A percentile compares a stretch with the other conserved stretches of the same genome.
Conservation (phyloP, 1,140 invertebrate species). For the Venturia canescens region DNA sequence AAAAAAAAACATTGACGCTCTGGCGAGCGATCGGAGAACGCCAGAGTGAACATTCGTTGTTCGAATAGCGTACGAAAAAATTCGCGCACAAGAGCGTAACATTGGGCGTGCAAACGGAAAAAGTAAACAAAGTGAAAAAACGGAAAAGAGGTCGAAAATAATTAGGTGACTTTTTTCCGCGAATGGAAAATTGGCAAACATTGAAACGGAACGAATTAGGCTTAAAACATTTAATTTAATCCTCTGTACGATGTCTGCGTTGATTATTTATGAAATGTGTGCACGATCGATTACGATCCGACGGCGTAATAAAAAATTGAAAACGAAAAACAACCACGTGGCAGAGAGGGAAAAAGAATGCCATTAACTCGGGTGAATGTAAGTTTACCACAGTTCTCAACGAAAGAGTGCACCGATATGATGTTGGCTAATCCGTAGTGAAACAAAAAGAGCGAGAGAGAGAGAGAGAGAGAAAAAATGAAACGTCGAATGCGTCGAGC, state of each 20-base stretch:
- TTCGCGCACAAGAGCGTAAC: background rate
- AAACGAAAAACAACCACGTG: background rate
- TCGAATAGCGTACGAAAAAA: background rate
- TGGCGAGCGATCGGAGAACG: constrained; percentile 15
- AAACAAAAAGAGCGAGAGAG: constrained; percentile 2
- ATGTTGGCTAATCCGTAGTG: constrained; percentile 52
- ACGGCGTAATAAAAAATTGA: background rate
- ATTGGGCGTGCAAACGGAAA: background rate
- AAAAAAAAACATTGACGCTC: background rate
- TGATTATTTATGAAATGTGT: background rate
- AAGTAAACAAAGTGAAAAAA: too few species aligned
- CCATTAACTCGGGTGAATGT: background rate
- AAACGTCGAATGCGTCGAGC: background rate
- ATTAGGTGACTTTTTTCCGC: background rate
- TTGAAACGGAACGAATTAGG: constrained; percentile 13
- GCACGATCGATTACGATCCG: background rate
- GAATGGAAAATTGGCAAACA: background rate
- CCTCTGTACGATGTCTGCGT: constrained; percentile 5
- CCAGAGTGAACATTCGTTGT: background rate
- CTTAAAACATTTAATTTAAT: background rate
- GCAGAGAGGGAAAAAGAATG: background rate
- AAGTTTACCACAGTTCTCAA: background rate
- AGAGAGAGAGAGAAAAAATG: background rate
- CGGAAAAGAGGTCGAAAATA: background rate
- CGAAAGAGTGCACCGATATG: background rate